A percentile compares a stretch with the other conserved stretches of the same genome.
Evolutionary conservation across 2,888 invertebrate genomes (phyloP).

Genomic region (Dryobotodes eremita): DNA sequence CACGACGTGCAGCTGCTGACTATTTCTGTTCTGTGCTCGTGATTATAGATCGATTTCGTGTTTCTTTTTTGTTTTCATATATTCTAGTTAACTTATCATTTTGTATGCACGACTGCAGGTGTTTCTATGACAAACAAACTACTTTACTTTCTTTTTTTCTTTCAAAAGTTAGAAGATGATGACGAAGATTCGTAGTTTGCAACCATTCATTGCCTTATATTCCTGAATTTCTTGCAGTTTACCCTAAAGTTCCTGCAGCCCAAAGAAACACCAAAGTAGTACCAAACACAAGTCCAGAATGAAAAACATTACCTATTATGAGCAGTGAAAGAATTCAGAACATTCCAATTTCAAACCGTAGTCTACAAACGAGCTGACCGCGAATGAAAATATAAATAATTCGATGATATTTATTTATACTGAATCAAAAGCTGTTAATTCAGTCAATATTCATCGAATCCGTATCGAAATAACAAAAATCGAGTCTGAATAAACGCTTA

Average conservation of each 20-base stretch:
- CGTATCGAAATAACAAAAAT: conserved; percentile 21
- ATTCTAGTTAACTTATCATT: neutral
- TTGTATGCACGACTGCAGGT: neutral
- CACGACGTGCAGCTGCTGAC: neutral
- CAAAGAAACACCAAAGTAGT: too few species aligned
- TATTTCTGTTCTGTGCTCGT: neutral
- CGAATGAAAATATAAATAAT: conserved; percentile 8
- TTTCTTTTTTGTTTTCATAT: neutral
- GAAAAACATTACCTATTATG: neutral
- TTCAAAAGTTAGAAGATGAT: neutral
- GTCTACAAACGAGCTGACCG: neutral
- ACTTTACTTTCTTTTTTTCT: neutral
- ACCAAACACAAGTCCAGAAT: too few species aligned
- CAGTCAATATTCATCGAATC: conserved; percentile 14
- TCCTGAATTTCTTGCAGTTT: too few species aligned
- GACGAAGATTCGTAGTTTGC: too few species aligned
- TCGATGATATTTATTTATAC: conserved; percentile 30
- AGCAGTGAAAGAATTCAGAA: neutral
- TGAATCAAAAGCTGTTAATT: conserved; percentile 34
- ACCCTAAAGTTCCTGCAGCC: too few species aligned
- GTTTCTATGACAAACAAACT: neutral
- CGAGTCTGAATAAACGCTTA: conserved; percentile 34
- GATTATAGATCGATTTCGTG: neutral
- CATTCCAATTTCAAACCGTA: neutral
- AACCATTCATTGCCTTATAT: too few species aligned